Percentiles rank a stretch among this genome's conserved stretches.
Conservation (phyloP, 2,797 vertebrate genomes). For the Gephyroberyx darwinii region DNA sequence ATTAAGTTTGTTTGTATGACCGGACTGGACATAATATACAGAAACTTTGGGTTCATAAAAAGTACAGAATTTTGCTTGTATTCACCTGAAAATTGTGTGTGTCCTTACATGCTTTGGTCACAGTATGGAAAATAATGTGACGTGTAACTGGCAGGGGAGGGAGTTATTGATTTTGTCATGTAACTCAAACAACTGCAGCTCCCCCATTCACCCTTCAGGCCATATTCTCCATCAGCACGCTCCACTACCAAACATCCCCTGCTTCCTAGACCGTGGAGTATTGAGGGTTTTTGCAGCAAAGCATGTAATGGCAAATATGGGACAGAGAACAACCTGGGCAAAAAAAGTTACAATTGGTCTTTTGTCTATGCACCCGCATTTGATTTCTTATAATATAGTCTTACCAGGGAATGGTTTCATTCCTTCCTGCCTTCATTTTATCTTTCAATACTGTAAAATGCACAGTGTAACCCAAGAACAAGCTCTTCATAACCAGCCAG, state of each 20-base stretch:
- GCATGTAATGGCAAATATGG: not conserved
- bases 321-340: no score
- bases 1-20: no score
- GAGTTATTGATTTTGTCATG: constrained; percentile 71
- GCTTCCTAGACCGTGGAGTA: constrained; percentile 40
- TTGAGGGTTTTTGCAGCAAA: constrained; percentile 25
- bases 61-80: not conserved
- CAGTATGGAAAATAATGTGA: constrained; percentile 71
- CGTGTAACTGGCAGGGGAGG: constrained; percentile 30
- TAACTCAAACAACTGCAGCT: constrained; percentile 55
- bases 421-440: not conserved
- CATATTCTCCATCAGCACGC: constrained; percentile 44
- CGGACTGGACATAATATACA: no score
- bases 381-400: not conserved
- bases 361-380: not conserved
- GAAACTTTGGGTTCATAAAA: not conserved
- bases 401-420: not conserved
- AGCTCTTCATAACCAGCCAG: no score
- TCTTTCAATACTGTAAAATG: no score
- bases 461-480: no score
- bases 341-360: no score
- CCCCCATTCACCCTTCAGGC: constrained; percentile 54
- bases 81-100: not conserved
- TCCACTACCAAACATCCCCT: constrained; percentile 35
- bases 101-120: constrained; percentile 32